phyloP scores from a whole-genome alignment of 2,113 vertebrate genomes.

The Campylorhamphus procurvoides region DNA sequence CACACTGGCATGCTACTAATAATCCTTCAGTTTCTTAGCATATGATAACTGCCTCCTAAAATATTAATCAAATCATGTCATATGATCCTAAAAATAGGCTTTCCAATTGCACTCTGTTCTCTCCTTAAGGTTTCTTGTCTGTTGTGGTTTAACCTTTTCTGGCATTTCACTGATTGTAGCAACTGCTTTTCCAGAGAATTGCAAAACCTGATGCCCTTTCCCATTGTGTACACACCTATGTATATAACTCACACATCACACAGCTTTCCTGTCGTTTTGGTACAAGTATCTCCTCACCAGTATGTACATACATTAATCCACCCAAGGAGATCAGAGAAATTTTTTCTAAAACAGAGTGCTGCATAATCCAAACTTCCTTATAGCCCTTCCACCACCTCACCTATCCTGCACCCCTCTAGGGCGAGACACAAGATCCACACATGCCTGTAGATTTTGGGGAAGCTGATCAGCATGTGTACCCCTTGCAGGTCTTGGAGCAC shows the following conservation, averaged over 20 bases:
- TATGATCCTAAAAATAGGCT: constrained; percentile 70
- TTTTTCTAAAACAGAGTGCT: neutral
- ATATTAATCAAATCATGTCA: constrained; percentile 71
- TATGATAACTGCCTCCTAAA: constrained; percentile 67
- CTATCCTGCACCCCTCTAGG: neutral
- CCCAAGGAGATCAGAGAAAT: constrained; percentile 2
- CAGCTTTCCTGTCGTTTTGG: neutral
- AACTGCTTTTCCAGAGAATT: constrained; percentile 54
- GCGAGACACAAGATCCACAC: neutral
- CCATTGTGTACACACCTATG: neutral
- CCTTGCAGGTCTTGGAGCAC: neutral
- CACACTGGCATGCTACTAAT: constrained; percentile 3
- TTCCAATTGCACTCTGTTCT: constrained; percentile 43
- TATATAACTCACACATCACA: neutral
- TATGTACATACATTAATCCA: neutral
- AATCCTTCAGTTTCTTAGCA: constrained; percentile 48
- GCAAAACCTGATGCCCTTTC: constrained; percentile 63
- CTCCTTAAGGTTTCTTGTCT: constrained; percentile 48
- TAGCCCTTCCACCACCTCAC: neutral
- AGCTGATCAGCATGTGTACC: rapidly evolving
- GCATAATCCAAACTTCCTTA: neutral
- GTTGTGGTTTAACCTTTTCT: constrained; percentile 73
- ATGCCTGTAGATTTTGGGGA: neutral
- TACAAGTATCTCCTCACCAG: neutral
- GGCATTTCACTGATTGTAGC: constrained; percentile 72